Percentiles rank a stretch among this genome's conserved stretches.
These are phyloP conservation scores for Tamias sibiricus DNA, from an alignment of 2,113 vertebrate species.

Conservation along the genomic window DNA sequence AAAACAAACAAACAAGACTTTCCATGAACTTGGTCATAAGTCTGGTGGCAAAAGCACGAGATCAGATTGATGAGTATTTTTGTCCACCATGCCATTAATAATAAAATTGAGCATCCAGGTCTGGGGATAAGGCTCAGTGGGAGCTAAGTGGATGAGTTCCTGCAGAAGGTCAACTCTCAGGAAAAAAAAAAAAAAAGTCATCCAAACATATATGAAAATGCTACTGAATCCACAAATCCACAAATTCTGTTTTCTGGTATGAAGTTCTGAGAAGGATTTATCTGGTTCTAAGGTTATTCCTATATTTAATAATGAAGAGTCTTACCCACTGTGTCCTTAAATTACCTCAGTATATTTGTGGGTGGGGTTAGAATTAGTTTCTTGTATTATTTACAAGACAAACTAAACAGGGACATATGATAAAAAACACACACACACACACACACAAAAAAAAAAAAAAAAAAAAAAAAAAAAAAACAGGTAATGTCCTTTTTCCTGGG, in stretches of 20 bases:
- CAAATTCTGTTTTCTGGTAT: neutral
- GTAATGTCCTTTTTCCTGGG: neutral
- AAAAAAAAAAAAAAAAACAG: neutral
- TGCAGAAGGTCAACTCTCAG: neutral
- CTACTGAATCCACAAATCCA: neutral
- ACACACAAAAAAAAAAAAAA: no score
- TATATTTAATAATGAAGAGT: neutral
- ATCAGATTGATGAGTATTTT: neutral
- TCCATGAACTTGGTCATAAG: neutral
- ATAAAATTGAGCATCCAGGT: neutral
- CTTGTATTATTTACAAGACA: neutral
- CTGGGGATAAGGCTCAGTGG: neutral
- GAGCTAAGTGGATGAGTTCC: neutral
- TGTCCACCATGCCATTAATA: neutral
- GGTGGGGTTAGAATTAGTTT: neutral
- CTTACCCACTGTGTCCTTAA: neutral
- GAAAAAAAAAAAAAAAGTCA: neutral
- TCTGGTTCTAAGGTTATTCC: neutral
- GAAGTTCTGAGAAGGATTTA: neutral
- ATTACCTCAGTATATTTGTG: neutral
- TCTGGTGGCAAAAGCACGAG: neutral
- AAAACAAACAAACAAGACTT: neutral
- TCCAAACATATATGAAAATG: neutral
- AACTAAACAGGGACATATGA: neutral
- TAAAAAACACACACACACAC: no score